A percentile compares a stretch with the other conserved stretches of the same genome.
Evolutionary conservation across 2,888 invertebrate species (phyloP).

Genomic region (Phortica okadai): DNA sequence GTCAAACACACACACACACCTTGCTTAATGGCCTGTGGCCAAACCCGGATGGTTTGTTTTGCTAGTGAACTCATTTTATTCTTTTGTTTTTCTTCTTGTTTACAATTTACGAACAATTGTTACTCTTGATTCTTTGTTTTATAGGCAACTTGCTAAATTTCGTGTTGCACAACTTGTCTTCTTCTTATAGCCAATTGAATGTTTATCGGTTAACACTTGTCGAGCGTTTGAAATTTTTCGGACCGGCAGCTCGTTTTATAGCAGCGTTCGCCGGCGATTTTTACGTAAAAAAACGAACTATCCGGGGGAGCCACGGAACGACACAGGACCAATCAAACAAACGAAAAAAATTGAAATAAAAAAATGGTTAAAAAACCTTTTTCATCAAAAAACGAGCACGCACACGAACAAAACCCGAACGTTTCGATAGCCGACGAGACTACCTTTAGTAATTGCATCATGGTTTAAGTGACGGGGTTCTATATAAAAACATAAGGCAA

Average conservation of each 20-base stretch:
- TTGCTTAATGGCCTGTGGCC: slow-evolving; percentile 66
- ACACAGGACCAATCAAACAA: too few relatives aligned
- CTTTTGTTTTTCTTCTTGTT: slow-evolving; percentile 12
- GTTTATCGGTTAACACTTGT: neutral
- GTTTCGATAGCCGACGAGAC: too few relatives aligned
- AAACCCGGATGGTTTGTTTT: slow-evolving; percentile 61
- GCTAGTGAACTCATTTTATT: slow-evolving; percentile 61
- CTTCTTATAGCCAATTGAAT: neutral
- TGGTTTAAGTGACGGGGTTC: too few relatives aligned
- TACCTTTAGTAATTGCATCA: too few relatives aligned
- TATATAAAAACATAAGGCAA: too few relatives aligned
- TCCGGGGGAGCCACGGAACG: too few relatives aligned
- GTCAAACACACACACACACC: slow-evolving; percentile 57
- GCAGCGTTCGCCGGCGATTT: neutral
- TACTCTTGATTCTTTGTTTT: neutral
- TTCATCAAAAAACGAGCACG: too few relatives aligned
- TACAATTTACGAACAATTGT: neutral
- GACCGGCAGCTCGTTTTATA: neutral
- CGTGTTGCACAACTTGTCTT: slow-evolving; percentile 11
- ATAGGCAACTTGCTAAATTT: neutral
- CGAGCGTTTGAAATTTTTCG: neutral
- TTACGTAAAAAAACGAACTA: too few relatives aligned
- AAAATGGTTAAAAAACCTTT: too few relatives aligned
- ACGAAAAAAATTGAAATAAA: too few relatives aligned
- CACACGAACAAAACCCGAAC: too few relatives aligned